phyloP scores from a whole-genome alignment of 92 coral and sea anemone species.

The Siderastrea siderea region DNA sequence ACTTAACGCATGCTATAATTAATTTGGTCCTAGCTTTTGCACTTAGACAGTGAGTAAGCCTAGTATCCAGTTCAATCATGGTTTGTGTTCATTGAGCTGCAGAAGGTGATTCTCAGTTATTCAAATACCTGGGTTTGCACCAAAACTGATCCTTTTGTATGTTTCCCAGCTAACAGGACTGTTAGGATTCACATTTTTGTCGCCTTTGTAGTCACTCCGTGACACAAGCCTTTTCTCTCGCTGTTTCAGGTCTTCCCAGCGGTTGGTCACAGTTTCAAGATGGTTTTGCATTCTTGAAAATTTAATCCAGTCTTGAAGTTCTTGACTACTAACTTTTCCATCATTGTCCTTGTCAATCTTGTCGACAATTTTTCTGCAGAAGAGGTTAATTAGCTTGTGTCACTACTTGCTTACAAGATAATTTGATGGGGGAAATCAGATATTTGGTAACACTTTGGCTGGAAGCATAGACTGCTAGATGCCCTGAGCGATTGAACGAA shows the following conservation, averaged over 20 bases:
- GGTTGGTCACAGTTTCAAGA: conserved; percentile 66
- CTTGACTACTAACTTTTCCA: conserved; percentile 73
- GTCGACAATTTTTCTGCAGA: conserved; percentile 84
- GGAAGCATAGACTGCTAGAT: too few relatives aligned
- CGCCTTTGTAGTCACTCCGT: conserved; percentile 16
- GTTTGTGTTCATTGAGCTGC: too few relatives aligned
- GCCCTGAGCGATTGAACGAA: too few relatives aligned
- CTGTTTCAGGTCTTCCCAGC: conserved; percentile 69
- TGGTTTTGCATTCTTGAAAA: conserved; percentile 65
- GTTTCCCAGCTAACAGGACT: conserved; percentile 83
- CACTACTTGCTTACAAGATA: neutral
- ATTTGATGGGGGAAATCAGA: neutral
- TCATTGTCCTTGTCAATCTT: conserved; percentile 93
- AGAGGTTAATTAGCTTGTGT: neutral
- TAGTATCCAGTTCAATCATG: too few relatives aligned
- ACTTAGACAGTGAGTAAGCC: too few relatives aligned
- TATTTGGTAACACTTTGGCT: too few relatives aligned
- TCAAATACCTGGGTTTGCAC: conserved; percentile 78
- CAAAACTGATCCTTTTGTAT: conserved; percentile 86
- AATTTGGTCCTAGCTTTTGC: too few relatives aligned
- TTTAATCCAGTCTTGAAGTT: conserved; percentile 83
- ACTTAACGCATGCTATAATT: too few relatives aligned
- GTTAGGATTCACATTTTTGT: conserved; percentile 56
- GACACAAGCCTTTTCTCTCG: conserved; percentile 7
- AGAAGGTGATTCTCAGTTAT: neutral